These are phyloP conservation scores for Apostichopus japonicus DNA, from an alignment of 35 echinoderm and acorn worm species.

Conservation along the genomic window DNA sequence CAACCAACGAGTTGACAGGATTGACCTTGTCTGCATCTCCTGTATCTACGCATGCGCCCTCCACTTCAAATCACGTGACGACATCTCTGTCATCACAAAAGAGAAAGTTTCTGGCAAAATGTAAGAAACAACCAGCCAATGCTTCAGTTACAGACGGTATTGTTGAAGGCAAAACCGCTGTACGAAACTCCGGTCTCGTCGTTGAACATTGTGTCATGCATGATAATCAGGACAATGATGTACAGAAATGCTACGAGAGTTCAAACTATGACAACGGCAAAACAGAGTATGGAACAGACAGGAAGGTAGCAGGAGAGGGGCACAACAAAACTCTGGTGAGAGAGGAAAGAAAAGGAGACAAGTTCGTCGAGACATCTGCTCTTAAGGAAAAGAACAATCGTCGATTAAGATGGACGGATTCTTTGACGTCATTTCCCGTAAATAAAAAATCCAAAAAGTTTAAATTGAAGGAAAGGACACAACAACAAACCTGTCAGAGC, in stretches of 20 bases:
- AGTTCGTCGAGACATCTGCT: not conserved
- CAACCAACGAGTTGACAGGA: not conserved
- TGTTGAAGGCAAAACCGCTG: not conserved
- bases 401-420: constrained; percentile 11
- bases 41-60: not conserved
- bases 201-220: not conserved
- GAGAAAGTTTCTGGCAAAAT: constrained; percentile 22
- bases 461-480: not conserved
- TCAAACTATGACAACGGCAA: not conserved
- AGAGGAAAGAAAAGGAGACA: not conserved
- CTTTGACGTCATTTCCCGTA: not conserved
- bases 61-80: not conserved
- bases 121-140: not conserved
- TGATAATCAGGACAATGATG: not conserved
- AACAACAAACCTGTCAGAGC: not conserved
- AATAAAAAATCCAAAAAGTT: constrained; percentile 2
- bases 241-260: not conserved
- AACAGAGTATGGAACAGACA: not conserved
- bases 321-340: not conserved
- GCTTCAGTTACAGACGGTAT: not conserved
- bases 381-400: not conserved
- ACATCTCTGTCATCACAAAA: not conserved
- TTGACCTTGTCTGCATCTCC: not conserved
- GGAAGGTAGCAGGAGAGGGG: not conserved
- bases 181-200: not conserved